Evolutionary conservation across 2,113 vertebrate genomes (phyloP).

Genomic region (Semicossyphus pulcher): DNA sequence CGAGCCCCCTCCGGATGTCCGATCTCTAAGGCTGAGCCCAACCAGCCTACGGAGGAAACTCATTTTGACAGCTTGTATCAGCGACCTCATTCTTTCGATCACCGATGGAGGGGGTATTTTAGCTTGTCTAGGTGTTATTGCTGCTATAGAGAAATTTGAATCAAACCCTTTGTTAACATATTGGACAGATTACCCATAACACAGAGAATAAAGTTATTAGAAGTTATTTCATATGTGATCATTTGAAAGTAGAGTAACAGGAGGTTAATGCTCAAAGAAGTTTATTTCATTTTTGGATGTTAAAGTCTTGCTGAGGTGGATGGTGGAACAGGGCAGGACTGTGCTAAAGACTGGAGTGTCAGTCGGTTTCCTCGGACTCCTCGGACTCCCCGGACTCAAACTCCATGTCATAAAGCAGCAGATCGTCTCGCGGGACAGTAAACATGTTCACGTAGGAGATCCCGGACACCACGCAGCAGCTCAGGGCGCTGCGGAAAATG

Average conservation of each 20-base stretch:
- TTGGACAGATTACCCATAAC: not conserved
- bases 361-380: not conserved
- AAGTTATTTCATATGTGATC: too few species aligned
- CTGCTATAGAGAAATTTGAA: not conserved
- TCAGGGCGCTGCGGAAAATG: constrained; percentile 84
- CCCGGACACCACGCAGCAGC: constrained; percentile 89
- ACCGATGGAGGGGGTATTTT: too few species aligned
- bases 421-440: accelerated
- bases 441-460: constrained; percentile 75
- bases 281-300: constrained; percentile 9
- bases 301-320: not conserved
- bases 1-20: too few species aligned
- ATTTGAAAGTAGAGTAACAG: too few species aligned
- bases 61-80: too few species aligned
- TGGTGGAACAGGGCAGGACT: not conserved
- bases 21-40: too few species aligned
- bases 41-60: too few species aligned
- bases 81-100: too few species aligned
- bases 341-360: not conserved
- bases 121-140: too few species aligned
- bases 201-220: too few species aligned
- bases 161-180: not conserved
- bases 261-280: not conserved
- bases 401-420: not conserved
- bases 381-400: accelerated